phyloP scores from a whole-genome alignment of 1,140 invertebrate species.

The Sarcophaga bullata region DNA sequence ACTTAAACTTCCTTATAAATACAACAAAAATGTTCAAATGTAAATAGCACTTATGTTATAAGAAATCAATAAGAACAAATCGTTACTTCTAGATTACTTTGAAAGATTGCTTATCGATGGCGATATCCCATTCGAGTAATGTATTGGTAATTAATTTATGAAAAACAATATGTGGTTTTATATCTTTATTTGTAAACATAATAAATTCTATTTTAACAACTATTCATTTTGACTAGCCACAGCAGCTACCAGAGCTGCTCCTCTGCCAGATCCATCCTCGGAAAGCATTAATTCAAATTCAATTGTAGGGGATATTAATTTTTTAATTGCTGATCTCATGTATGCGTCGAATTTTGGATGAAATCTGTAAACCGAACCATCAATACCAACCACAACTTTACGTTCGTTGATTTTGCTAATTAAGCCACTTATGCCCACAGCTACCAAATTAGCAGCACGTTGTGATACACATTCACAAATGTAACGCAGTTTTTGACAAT shows the following conservation, averaged over 20 bases:
- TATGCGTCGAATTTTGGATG: slow-evolving; percentile 97
- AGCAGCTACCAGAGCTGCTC: slow-evolving; percentile 96
- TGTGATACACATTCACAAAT: slow-evolving; percentile 92
- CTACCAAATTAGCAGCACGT: slow-evolving; percentile 93
- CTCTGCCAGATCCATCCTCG: slow-evolving; percentile 97
- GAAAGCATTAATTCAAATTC: slow-evolving; percentile 98
- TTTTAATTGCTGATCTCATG: slow-evolving; percentile 91
- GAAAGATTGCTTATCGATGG: too few species aligned
- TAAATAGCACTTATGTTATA: too few species aligned
- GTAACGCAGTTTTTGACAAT: slow-evolving; percentile 88
- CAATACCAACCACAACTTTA: slow-evolving; percentile 94
- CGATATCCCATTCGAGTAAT: too few species aligned
- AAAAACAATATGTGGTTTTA: background rate
- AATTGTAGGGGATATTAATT: slow-evolving; percentile 75
- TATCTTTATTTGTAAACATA: background rate
- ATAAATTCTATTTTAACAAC: slow-evolving; percentile 2
- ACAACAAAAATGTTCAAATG: too few species aligned
- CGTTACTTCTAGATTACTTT: too few species aligned
- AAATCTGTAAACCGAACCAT: slow-evolving; percentile 98
- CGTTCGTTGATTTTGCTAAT: slow-evolving; percentile 88
- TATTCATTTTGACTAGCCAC: slow-evolving; percentile 75
- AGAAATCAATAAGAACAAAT: too few species aligned
- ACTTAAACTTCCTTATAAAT: too few species aligned
- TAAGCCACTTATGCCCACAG: slow-evolving; percentile 84
- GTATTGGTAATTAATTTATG: too few species aligned